phyloP scores from a whole-genome alignment of 2,888 invertebrate species.

The Nemurella pictetii region DNA sequence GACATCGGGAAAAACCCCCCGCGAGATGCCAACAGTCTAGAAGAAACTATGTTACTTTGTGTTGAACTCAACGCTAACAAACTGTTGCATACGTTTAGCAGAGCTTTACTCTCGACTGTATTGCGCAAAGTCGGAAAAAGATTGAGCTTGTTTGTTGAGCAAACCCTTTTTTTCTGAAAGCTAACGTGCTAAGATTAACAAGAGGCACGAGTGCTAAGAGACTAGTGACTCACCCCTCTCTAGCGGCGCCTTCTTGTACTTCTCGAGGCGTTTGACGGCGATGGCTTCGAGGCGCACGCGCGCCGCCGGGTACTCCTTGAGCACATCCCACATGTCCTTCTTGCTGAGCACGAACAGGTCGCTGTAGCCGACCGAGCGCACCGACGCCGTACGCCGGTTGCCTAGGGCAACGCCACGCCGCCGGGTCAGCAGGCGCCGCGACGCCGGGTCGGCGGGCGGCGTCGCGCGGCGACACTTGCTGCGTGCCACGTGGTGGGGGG shows the following conservation, averaged over 20 bases:
- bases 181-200: not conserved
- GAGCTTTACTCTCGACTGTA: too few relatives aligned
- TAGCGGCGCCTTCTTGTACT: slow-evolving; percentile 92
- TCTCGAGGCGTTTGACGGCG: slow-evolving; percentile 95
- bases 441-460: too few relatives aligned
- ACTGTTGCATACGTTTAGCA: too few relatives aligned
- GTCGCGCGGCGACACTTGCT: too few relatives aligned
- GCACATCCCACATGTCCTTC: slow-evolving; percentile 99
- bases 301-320: slow-evolving; percentile 93
- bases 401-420: slow-evolving; percentile 62
- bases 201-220: not conserved
- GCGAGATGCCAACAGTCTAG: too few relatives aligned
- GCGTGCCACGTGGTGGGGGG: too few relatives aligned
- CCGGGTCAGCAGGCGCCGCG: too few relatives aligned
- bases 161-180: not conserved
- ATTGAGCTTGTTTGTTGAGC: too few relatives aligned
- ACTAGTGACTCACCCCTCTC: slow-evolving; percentile 86
- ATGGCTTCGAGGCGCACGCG: slow-evolving; percentile 94
- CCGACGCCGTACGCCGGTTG: slow-evolving; percentile 96
- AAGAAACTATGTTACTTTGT: too few relatives aligned
- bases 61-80: too few relatives aligned
- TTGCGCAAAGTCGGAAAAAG: too few relatives aligned
- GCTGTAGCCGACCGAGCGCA: slow-evolving; percentile 97
- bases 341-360: slow-evolving; percentile 98
- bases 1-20: too few relatives aligned